phyloP scores from a whole-genome alignment of 2,797 vertebrate species.

The Rhabdomys pumilio region DNA sequence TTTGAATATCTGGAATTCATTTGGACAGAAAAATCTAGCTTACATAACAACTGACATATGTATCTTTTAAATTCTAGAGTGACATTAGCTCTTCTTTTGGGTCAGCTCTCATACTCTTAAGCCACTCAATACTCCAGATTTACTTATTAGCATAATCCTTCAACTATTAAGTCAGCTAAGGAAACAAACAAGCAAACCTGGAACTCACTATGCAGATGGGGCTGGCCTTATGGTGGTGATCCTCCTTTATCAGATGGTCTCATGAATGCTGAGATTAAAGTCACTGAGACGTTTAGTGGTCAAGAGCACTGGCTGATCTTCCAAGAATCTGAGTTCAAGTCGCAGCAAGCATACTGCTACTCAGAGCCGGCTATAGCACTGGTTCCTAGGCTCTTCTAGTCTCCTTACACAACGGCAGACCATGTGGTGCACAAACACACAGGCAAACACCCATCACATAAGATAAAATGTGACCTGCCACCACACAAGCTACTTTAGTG shows the following conservation, averaged over 20 bases:
- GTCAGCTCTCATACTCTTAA: not conserved
- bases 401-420: not conserved
- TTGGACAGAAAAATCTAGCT: conserved; percentile 51
- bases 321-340: not conserved
- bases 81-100: not conserved
- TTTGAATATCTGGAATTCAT: conserved; percentile 51
- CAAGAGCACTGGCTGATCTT: not conserved
- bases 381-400: not conserved
- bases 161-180: not conserved
- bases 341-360: not conserved
- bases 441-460: not conserved
- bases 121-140: not conserved
- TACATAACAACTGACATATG: not conserved
- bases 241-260: not conserved
- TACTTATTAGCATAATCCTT: not conserved
- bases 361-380: not conserved
- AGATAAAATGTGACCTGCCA: not conserved
- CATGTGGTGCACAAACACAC: not conserved
- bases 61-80: conserved; percentile 25
- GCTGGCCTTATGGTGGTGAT: not conserved
- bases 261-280: not conserved
- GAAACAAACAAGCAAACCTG: not conserved
- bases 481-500: not conserved
- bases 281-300: not conserved
- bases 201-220: not conserved